Conservation (phyloP, 2,888 invertebrate species). For the Orthonychiurus folsomi region DNA sequence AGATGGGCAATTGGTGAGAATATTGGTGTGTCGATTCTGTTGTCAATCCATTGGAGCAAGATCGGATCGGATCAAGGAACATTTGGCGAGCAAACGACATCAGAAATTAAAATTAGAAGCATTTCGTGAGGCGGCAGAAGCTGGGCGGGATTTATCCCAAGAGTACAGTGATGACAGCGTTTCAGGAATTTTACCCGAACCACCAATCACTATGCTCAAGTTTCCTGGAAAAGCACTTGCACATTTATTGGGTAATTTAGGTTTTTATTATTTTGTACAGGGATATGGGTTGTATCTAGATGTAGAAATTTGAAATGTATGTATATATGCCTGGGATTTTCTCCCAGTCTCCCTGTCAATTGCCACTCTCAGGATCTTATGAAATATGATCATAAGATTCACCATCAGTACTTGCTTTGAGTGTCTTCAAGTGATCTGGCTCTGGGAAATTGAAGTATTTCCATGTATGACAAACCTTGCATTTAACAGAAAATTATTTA, state of each 20-base stretch:
- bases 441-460: no score
- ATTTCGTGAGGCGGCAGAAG: slow-evolving; percentile 40
- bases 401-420: no score
- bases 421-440: no score
- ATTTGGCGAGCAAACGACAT: slow-evolving; percentile 40
- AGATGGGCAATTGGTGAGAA: slow-evolving; percentile 40
- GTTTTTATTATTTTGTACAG: not conserved
- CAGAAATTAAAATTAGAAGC: slow-evolving; percentile 41
- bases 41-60: slow-evolving; percentile 40
- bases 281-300: no score
- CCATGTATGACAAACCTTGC: no score
- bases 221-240: slow-evolving; percentile 41
- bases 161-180: slow-evolving; percentile 40
- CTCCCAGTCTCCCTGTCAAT: no score
- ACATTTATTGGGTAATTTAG: slow-evolving; percentile 36
- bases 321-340: no score
- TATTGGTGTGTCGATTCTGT: slow-evolving; percentile 40
- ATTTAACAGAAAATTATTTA: no score
- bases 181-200: slow-evolving; percentile 38
- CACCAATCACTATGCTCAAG: slow-evolving; percentile 41
- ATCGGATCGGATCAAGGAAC: slow-evolving; percentile 40
- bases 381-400: no score
- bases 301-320: no score
- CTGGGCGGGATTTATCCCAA: slow-evolving; percentile 39
- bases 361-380: no score